Conservation (phyloP, 37 sponge, comb jelly and placozoan species). For the Geodia barretti region DNA sequence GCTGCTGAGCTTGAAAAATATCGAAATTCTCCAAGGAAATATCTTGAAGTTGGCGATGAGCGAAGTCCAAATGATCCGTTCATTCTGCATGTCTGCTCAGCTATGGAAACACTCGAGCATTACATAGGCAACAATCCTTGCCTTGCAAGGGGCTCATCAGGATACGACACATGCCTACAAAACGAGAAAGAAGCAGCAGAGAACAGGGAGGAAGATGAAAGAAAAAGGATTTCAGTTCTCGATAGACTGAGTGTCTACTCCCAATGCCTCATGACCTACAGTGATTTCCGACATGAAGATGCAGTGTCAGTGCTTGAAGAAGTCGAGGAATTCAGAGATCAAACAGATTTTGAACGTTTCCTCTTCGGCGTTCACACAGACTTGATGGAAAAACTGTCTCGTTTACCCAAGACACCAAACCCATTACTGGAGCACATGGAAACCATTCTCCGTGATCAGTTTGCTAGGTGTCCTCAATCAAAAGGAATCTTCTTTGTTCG, state of each 20-base stretch:
- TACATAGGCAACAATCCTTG: too few relatives aligned
- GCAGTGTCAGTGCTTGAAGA: constrained; percentile 38
- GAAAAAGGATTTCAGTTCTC: constrained; percentile 22
- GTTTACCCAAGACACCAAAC: constrained; percentile 35
- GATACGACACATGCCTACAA: constrained; percentile 31
- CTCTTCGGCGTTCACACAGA: neutral
- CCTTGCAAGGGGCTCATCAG: neutral
- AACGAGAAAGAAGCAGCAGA: constrained; percentile 18
- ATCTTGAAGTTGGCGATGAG: too few relatives aligned
- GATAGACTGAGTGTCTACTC: constrained; percentile 23
- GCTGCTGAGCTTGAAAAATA: constrained; percentile 25
- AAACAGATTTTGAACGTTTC: neutral
- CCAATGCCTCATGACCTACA: constrained; percentile 36
- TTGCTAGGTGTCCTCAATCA: constrained; percentile 4
- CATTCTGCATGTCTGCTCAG: too few relatives aligned
- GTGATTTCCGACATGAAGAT: constrained; percentile 44
- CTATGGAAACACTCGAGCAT: too few relatives aligned
- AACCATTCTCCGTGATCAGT: constrained; percentile 8
- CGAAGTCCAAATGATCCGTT: too few relatives aligned
- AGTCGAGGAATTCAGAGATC: neutral
- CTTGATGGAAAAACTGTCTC: constrained; percentile 7
- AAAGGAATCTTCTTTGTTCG: constrained; percentile 60
- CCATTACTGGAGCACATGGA: constrained; percentile 42
- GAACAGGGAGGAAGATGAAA: neutral
- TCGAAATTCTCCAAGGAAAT: too few relatives aligned